A percentile compares a stretch with the other conserved stretches of the same genome.
Conservation (phyloP, 2,888 invertebrate species). For the Gymnosoma rotundatum region DNA sequence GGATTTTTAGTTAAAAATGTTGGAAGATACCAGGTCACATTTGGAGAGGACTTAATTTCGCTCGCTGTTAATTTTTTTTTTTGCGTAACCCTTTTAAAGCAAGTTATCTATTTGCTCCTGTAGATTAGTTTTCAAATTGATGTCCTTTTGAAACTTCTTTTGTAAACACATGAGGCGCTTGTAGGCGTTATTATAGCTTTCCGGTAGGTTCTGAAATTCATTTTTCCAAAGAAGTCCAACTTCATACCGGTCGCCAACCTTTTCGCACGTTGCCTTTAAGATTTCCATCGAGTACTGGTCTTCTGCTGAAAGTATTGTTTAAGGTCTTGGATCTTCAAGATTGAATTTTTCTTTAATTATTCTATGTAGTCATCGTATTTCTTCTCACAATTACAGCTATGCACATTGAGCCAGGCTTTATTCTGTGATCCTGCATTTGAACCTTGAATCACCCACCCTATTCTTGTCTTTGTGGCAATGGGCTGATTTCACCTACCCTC, state of each 20-base stretch:
- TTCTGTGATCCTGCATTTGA: too few relatives aligned
- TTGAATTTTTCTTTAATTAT: neutral
- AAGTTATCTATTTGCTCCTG: conserved; percentile 6
- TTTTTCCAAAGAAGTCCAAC: conserved; percentile 69
- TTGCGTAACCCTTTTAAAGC: conserved; percentile 1
- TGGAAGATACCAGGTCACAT: conserved; percentile 3
- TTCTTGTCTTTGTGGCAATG: conserved; percentile 19
- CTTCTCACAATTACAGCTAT: neutral
- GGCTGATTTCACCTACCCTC: neutral
- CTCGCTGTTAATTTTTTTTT: too few relatives aligned
- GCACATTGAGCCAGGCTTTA: neutral
- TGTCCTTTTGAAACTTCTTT: too few relatives aligned
- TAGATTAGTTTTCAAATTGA: too few relatives aligned
- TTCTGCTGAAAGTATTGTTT: too few relatives aligned
- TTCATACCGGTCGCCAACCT: neutral
- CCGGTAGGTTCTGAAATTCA: neutral
- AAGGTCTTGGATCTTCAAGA: neutral
- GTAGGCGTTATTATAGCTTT: too few relatives aligned
- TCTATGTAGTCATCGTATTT: neutral
- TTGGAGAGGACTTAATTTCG: conserved; percentile 17
- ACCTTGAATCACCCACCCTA: conserved; percentile 16
- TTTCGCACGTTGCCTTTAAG: neutral
- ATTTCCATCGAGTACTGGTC: too few relatives aligned
- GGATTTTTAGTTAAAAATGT: conserved; percentile 55
- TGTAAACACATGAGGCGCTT: too few relatives aligned